A percentile compares a stretch with the other conserved stretches of the same genome.
phyloP scores from a whole-genome alignment of 2,888 invertebrate genomes.

The Chalcis sispes region DNA sequence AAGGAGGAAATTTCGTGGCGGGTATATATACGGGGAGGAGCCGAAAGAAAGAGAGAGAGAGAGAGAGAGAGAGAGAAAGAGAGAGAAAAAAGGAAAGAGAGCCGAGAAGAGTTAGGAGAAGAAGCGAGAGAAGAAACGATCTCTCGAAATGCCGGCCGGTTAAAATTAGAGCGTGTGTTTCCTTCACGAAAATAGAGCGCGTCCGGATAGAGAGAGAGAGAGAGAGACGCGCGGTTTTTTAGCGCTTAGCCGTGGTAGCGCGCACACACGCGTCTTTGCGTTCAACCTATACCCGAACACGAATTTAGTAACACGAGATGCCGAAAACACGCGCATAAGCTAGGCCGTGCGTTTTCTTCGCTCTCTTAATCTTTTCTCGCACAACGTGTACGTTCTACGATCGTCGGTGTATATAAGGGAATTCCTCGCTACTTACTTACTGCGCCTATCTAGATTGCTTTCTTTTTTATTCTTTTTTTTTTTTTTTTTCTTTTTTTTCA shows the following conservation, averaged over 20 bases:
- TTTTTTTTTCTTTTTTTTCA: neutral
- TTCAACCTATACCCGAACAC: conserved; percentile 61
- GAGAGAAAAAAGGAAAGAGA: neutral
- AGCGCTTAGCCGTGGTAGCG: conserved; percentile 20
- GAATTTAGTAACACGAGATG: conserved; percentile 64
- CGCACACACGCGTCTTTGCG: conserved; percentile 39
- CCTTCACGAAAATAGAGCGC: conserved; percentile 73
- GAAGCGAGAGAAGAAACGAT: neutral
- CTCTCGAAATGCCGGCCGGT: conserved; percentile 63
- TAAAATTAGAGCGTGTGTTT: conserved; percentile 73
- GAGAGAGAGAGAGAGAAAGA: conserved; percentile 5
- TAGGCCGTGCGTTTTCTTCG: no score
- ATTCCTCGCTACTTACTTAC: no score
- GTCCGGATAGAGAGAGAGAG: conserved; percentile 19
- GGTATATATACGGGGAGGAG: conserved; percentile 35
- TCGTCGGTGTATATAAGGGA: no score
- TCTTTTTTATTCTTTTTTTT: neutral
- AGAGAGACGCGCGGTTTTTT: no score
- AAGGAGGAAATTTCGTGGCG: no score
- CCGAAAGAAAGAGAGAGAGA: neutral
- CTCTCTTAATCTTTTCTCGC: no score
- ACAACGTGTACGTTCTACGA: no score
- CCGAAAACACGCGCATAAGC: conserved; percentile 13
- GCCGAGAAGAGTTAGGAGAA: neutral
- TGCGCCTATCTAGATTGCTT: no score